phyloP scores from a whole-genome alignment of 2,113 vertebrate species.

The Saguinus imperator region DNA sequence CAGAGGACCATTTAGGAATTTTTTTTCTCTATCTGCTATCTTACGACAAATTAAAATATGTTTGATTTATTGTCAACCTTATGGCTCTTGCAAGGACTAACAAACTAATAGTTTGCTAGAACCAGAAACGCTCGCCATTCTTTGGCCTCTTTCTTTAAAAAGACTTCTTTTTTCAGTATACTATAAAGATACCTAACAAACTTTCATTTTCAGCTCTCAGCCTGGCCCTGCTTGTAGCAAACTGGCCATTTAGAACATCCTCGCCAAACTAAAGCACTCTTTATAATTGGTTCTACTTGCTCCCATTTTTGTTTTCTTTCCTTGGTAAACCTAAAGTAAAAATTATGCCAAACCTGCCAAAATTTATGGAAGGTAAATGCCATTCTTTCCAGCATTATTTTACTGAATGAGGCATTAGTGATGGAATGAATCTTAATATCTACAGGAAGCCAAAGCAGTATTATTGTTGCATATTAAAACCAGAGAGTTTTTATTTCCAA shows the following conservation, averaged over 20 bases:
- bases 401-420: background rate
- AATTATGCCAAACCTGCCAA: slow-evolving; percentile 27
- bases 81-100: slow-evolving; percentile 3
- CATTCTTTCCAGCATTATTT: slow-evolving; percentile 39
- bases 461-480: slow-evolving; percentile 54
- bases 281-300: slow-evolving; percentile 33
- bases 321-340: slow-evolving; percentile 59
- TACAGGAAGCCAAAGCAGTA: background rate
- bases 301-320: slow-evolving; percentile 50
- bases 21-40: slow-evolving; percentile 25
- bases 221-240: background rate
- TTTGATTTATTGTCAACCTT: slow-evolving; percentile 52
- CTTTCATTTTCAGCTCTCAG: slow-evolving; percentile 25
- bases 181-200: slow-evolving; percentile 8
- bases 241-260: background rate
- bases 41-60: slow-evolving; percentile 55
- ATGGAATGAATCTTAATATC: slow-evolving; percentile 15
- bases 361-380: slow-evolving; percentile 39
- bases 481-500: slow-evolving; percentile 43
- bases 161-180: slow-evolving; percentile 22
- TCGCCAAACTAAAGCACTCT: slow-evolving; percentile 44
- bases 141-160: slow-evolving; percentile 39
- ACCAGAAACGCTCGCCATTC: slow-evolving; percentile 20
- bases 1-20: background rate
- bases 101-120: slow-evolving; percentile 60